Conservation (phyloP, 2,797 vertebrate species). For the Xerus rutilus region DNA sequence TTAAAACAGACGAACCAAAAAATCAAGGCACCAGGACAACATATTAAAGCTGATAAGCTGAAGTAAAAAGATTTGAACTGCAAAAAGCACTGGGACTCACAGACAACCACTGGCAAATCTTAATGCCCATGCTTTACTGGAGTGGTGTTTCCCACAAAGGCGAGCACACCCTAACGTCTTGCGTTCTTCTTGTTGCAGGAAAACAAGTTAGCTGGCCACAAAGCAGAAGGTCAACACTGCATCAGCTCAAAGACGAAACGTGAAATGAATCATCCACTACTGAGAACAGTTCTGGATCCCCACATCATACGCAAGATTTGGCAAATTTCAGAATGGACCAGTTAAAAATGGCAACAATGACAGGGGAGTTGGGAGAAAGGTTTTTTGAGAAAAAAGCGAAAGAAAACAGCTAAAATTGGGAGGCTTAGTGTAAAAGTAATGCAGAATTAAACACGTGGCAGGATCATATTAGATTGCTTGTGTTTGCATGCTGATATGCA, state of each 20-base stretch:
- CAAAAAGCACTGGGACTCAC: not conserved
- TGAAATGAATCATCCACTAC: not conserved
- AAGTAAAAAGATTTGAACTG: conserved; percentile 66
- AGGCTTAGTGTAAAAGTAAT: not conserved
- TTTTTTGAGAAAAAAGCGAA: conserved; percentile 6
- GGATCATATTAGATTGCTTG: not conserved
- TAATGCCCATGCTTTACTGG: not conserved
- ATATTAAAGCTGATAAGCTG: conserved; percentile 73
- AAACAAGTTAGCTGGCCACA: not conserved
- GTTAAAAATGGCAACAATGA: not conserved
- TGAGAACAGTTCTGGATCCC: not conserved
- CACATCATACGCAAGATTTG: not conserved
- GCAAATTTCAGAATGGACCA: not conserved
- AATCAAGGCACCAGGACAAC: conserved; percentile 73
- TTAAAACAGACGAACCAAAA: conserved; percentile 83
- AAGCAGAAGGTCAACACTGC: not conserved
- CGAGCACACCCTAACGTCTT: not conserved
- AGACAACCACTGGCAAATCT: not conserved
- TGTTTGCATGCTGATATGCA: not conserved
- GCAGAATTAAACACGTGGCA: not conserved
- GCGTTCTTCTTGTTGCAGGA: not conserved
- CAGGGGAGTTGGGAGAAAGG: not conserved
- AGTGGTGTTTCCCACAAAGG: not conserved
- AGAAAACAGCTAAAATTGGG: not conserved
- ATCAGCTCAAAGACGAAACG: not conserved